These are phyloP conservation scores for Agapostemon virescens DNA, from an alignment of 2,888 invertebrate species.

Conservation along the genomic window DNA sequence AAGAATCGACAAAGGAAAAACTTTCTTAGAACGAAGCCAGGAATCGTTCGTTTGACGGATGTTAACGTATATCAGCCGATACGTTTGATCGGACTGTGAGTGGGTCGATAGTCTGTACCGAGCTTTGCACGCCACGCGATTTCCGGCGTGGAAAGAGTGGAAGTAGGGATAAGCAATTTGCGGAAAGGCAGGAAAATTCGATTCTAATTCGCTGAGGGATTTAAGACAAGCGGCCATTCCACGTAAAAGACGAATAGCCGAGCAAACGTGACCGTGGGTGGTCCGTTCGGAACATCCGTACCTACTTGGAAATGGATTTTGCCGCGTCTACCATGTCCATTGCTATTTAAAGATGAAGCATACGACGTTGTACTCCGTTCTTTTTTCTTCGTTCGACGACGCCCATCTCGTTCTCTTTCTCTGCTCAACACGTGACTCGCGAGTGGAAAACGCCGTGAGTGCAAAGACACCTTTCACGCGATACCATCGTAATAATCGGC, in stretches of 20 bases:
- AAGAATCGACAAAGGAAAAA: too few species aligned
- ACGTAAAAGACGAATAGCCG: slow-evolving; percentile 35
- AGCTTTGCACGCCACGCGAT: too few species aligned
- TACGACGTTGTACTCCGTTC: slow-evolving; percentile 49
- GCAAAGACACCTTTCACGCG: slow-evolving; percentile 75
- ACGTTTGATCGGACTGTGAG: too few species aligned
- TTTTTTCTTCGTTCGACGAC: slow-evolving; percentile 56
- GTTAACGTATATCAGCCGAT: too few species aligned
- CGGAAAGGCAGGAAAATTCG: slow-evolving; percentile 18
- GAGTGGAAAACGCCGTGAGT: slow-evolving; percentile 73
- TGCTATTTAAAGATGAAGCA: slow-evolving; percentile 68
- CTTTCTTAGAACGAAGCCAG: too few species aligned
- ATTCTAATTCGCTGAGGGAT: slow-evolving; percentile 47
- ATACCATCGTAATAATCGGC: slow-evolving; percentile 66
- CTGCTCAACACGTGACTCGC: slow-evolving; percentile 63
- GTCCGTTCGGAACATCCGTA: slow-evolving; percentile 59
- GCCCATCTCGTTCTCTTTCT: slow-evolving; percentile 56
- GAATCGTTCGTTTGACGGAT: too few species aligned
- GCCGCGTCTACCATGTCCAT: slow-evolving; percentile 62
- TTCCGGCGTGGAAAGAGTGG: not conserved
- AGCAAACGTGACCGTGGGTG: slow-evolving; percentile 60
- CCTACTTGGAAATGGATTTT: slow-evolving; percentile 71
- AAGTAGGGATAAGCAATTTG: slow-evolving; percentile 7
- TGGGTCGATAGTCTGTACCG: too few species aligned
- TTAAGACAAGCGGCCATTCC: slow-evolving; percentile 21